Evolutionary conservation across 2,797 vertebrate genomes (phyloP).

Genomic region (Loriculus beryllinus): DNA sequence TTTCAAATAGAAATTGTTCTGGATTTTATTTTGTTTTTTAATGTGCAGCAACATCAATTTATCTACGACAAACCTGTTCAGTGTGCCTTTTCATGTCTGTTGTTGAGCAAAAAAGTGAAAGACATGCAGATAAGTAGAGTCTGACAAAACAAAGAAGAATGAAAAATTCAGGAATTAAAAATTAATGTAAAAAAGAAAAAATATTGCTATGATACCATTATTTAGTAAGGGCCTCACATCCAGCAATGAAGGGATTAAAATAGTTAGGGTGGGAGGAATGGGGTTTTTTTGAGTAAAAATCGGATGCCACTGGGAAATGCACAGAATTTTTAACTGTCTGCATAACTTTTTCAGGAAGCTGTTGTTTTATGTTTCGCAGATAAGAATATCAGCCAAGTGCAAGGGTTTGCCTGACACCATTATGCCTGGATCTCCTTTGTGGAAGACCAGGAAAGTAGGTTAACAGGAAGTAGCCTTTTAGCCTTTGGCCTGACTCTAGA

Average conservation of each 20-base stretch:
- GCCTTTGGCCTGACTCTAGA: not conserved
- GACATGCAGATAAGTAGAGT: not conserved
- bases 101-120: not conserved
- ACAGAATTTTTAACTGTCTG: not conserved
- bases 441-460: not conserved
- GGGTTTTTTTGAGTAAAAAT: not conserved
- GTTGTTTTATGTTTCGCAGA: not conserved
- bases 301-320: not conserved
- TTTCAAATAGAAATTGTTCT: conserved; percentile 7
- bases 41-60: not conserved
- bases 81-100: not conserved
- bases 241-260: not conserved
- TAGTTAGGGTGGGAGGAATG: not conserved
- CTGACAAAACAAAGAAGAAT: not conserved
- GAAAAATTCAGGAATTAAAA: not conserved
- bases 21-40: not conserved
- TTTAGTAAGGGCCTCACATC: not conserved
- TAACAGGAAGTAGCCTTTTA: not conserved
- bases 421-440: not conserved
- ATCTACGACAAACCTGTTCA: not conserved
- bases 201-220: not conserved
- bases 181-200: not conserved
- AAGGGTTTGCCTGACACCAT: not conserved
- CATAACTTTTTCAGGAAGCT: not conserved
- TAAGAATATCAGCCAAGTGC: not conserved